Evolutionary conservation across 2,113 vertebrate species (phyloP).

Genomic region (Bubo bubo): DNA sequence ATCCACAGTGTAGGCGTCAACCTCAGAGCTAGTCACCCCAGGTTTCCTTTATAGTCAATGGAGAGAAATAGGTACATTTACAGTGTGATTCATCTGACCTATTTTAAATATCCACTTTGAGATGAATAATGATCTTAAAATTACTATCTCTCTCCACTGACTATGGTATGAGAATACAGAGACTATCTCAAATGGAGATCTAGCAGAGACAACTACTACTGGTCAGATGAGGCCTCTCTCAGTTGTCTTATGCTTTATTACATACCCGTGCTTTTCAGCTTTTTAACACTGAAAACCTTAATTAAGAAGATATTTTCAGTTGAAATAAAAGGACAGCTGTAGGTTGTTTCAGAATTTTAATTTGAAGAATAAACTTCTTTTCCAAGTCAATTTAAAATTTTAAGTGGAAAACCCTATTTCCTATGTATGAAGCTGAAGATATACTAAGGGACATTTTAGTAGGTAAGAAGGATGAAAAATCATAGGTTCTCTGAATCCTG

Average conservation of each 20-base stretch:
- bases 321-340: not conserved
- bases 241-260: not conserved
- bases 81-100: not conserved
- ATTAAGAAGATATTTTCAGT: not conserved
- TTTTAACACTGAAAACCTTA: not conserved
- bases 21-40: not conserved
- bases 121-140: not conserved
- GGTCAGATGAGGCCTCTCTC: not conserved
- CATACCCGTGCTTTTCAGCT: not conserved
- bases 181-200: not conserved
- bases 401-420: not conserved
- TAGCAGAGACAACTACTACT: not conserved
- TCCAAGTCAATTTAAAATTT: not conserved
- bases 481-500: not conserved
- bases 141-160: not conserved
- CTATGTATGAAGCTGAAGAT: not conserved
- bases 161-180: not conserved
- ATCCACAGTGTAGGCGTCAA: not conserved
- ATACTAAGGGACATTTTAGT: not conserved
- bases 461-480: not conserved
- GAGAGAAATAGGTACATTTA: not conserved
- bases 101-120: slow-evolving; percentile 12
- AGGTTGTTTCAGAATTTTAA: not conserved
- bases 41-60: not conserved
- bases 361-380: not conserved